Evolutionary conservation across 2,113 vertebrate genomes (phyloP).

Genomic region (Ochotona princeps): DNA sequence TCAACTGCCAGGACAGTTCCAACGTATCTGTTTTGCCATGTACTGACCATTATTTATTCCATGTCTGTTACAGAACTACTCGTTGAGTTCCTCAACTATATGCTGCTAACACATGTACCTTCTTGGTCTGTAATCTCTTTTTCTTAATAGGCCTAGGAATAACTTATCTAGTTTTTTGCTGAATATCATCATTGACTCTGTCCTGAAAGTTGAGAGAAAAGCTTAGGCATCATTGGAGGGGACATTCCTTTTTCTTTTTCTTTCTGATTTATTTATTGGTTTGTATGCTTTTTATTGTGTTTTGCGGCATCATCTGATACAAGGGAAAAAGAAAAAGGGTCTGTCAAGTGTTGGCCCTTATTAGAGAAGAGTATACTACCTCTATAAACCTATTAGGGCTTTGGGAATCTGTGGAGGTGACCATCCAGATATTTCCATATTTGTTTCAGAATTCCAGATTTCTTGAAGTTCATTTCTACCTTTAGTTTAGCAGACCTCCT

Average conservation of each 20-base stretch:
- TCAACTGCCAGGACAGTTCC: neutral
- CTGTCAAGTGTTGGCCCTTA: neutral
- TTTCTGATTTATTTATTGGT: no score
- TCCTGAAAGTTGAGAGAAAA: neutral
- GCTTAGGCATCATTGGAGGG: neutral
- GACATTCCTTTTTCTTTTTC: no score
- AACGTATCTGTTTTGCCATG: neutral
- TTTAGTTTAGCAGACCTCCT: neutral
- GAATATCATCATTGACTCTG: neutral
- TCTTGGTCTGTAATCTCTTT: neutral
- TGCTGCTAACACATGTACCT: neutral
- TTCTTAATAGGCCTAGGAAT: neutral
- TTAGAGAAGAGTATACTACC: neutral
- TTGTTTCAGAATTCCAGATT: neutral
- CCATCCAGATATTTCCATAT: neutral
- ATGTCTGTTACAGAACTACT: neutral
- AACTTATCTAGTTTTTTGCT: neutral
- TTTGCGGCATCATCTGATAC: neutral
- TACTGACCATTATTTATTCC: neutral
- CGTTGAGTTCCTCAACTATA: neutral
- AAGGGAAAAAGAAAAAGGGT: no score
- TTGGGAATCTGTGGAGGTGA: neutral
- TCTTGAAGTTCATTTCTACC: neutral
- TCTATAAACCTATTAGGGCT: neutral
- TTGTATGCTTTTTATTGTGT: neutral